Base-by-base conservation (phyloP, 2,797 vertebrate species). In the Hyperoplus immaculatus region DNA sequence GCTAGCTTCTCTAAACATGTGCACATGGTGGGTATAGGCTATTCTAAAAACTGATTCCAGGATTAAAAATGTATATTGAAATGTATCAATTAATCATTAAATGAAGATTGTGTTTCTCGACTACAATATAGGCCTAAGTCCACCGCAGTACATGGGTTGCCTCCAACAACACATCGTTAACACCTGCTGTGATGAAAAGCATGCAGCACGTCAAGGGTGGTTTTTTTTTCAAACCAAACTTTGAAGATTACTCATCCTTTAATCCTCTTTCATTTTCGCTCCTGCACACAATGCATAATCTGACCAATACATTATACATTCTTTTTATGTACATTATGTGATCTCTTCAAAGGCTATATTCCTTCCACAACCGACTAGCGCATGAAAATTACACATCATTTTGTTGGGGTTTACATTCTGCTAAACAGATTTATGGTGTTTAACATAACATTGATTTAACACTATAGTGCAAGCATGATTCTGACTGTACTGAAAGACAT, bases 161-260 rank as follows among this genome's bases (percentile, higher is more conserved):
- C 6, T 75, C 14, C 29, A 63, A 4, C 45, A 65, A 50, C 9
- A 70, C 59, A 55, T 39, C 1, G 1, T 21, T 42, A 57, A n/a
- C 18, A 36, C 50, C 56, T 49, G 38, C 43, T 71, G 62, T 29
- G 67, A 80, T 67, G 21, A 67, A 78, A 81, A 63, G 18, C 3
- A 12, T n/a, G 18, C 11, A 53, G 12, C 50, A 0, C 0, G 2
- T 46, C 5, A 45, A 8, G 0, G 51, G 36, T 50, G 57, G 54
- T 29, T 29, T 29, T 50, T 69, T 45, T 18, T 53, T 29, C 4
- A 21, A 53, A 55, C 8, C 41, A 15, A 15, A 54, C 47, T 38
- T 70, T 65, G 47, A 75, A 64, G 56, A 74, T 75, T 41, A 58
- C 8, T 78, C 68, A 53, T 51, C 47, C 46, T 81, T 75, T 65